Percentiles rank a stretch among this genome's conserved stretches.
Evolutionary conservation across 2,888 invertebrate genomes (phyloP).

Genomic region (Andrena marginata): DNA sequence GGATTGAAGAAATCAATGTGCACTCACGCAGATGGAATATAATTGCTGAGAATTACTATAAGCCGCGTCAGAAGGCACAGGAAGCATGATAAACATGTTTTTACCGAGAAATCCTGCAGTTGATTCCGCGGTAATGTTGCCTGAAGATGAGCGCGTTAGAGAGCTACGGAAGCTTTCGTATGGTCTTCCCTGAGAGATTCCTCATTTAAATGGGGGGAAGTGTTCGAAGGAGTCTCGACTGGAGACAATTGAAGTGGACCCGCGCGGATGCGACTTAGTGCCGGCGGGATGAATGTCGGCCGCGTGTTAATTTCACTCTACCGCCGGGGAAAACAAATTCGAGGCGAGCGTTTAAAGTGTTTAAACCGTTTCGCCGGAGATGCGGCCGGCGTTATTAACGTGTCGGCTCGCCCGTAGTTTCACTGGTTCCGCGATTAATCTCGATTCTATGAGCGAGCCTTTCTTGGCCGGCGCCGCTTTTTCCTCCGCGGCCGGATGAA

Average conservation of each 20-base stretch:
- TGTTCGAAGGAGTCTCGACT: background rate
- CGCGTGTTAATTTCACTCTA: conserved; percentile 1
- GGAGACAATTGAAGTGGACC: background rate
- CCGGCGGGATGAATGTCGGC: background rate
- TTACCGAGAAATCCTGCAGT: too few species aligned
- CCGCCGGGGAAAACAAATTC: conserved; percentile 4
- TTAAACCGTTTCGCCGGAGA: background rate
- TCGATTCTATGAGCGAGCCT: conserved; percentile 15
- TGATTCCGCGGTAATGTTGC: too few species aligned
- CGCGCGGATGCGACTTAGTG: background rate
- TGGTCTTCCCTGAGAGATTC: too few species aligned
- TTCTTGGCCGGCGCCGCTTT: conserved; percentile 10
- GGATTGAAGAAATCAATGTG: too few species aligned
- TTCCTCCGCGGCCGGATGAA: conserved; percentile 15
- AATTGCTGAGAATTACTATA: too few species aligned
- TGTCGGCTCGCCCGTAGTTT: conserved; percentile 3
- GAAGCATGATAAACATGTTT: too few species aligned
- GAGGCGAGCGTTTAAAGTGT: background rate
- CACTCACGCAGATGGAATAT: too few species aligned
- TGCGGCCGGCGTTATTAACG: conserved; percentile 8
- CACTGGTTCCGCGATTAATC: conserved; percentile 37
- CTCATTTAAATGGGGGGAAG: too few species aligned
- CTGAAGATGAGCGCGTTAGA: too few species aligned
- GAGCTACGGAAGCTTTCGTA: too few species aligned
- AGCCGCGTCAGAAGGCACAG: too few species aligned